Conservation (phyloP, 2,888 invertebrate genomes). For the Epinotia bilunana region DNA sequence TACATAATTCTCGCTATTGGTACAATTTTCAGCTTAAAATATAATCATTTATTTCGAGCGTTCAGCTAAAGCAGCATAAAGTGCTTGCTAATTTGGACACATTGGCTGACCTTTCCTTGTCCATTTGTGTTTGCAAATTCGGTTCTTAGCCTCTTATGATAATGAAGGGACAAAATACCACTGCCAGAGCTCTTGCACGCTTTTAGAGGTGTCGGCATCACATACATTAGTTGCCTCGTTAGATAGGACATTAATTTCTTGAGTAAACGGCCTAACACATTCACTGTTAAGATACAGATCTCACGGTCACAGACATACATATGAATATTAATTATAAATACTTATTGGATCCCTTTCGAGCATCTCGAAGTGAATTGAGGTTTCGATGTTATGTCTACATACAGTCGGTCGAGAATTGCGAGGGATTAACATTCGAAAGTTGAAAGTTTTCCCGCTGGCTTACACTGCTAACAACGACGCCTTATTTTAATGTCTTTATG, state of each 20-base stretch:
- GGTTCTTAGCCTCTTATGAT: background rate
- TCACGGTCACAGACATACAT: background rate
- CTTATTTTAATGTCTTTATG: too few species aligned
- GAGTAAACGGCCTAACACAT: conserved; percentile 11
- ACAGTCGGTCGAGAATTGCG: too few species aligned
- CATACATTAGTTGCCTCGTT: background rate
- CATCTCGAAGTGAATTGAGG: background rate
- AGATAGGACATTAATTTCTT: background rate
- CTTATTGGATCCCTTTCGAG: background rate
- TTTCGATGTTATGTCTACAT: too few species aligned
- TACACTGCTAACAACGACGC: too few species aligned
- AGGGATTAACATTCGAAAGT: too few species aligned
- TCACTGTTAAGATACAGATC: background rate
- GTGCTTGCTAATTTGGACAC: too few species aligned
- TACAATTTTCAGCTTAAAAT: background rate
- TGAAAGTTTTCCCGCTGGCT: too few species aligned
- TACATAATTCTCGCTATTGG: too few species aligned
- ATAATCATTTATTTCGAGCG: too few species aligned
- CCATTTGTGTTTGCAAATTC: background rate
- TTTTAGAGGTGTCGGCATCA: background rate
- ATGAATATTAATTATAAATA: background rate
- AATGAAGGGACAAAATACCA: background rate
- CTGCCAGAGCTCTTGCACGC: background rate
- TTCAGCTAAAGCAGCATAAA: too few species aligned
- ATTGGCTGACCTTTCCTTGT: background rate